Percentiles rank a stretch among this genome's conserved stretches.
Conservation (phyloP, 2,888 invertebrate species). For the Argyra leucocephala region DNA sequence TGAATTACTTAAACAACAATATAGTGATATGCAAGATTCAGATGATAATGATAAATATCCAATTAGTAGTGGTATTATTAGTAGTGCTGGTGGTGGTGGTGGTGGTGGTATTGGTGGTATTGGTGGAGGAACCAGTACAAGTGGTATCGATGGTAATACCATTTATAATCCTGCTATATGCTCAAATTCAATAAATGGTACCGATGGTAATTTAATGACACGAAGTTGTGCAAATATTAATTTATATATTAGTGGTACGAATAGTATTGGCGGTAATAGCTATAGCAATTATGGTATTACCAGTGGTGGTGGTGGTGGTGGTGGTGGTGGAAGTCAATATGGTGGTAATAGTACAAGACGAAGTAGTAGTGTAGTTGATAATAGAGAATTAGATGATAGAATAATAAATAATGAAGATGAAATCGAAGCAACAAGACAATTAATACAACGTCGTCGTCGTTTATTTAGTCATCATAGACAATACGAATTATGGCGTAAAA, state of each 20-base stretch:
- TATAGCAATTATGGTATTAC: too few relatives aligned
- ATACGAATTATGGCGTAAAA: constrained; percentile 42
- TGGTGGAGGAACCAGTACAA: background rate
- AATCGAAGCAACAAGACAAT: constrained; percentile 35
- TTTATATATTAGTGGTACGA: background rate
- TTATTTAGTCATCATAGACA: constrained; percentile 42
- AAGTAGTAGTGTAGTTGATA: background rate
- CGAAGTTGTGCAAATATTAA: background rate
- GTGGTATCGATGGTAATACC: background rate
- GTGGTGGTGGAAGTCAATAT: background rate
- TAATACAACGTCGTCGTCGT: constrained; percentile 37
- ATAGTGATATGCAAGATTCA: constrained; percentile 12
- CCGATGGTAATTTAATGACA: background rate
- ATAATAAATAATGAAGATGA: constrained; percentile 31
- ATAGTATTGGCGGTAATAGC: background rate
- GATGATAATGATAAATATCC: background rate
- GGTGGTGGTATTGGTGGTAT: too few relatives aligned
- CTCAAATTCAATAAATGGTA: background rate
- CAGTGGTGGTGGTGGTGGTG: background rate
- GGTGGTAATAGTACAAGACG: background rate
- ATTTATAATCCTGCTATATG: too few relatives aligned
- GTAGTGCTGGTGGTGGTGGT: background rate
- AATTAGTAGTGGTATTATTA: background rate
- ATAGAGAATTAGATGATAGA: constrained; percentile 3
- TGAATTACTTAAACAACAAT: constrained; percentile 26